Base-by-base conservation (phyloP, 2,797 vertebrate genomes). In the Chelmon rostratus region DNA sequence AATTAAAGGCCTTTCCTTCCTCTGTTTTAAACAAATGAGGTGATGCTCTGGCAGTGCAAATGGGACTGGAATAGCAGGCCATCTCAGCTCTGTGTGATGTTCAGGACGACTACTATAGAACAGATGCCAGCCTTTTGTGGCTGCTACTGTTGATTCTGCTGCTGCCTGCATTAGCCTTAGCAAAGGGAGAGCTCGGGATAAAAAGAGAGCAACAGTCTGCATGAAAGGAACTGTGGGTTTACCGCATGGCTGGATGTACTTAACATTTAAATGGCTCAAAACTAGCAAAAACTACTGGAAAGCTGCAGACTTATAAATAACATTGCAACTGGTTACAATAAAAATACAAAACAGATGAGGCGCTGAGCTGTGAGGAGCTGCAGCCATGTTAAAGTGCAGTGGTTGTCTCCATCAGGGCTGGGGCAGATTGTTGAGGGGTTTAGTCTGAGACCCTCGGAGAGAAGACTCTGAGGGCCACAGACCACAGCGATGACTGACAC, bases 281-380 rank as follows among this genome's bases (percentile, higher is more conserved):
- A 97, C 93, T 96, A 89, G 93, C 95, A 95, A 86, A 90, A 94
- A 96, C 96, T 96, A 96, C 96, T 96, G 96, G 95, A 95, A 96
- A 96, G 94, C 90, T 96, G 94, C 95, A 96, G 95, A 96, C 95
- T 97, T 98, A 97, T 98, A 98, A 98, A 98, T 99, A 97, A 96
- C 96, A 93, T 95, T 93, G 90, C 95, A 96, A 96, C 96, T 96
- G 96, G 96, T 97, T 96, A 96, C 95, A 96, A 93, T 79, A 90
- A 91, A 93, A 97, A 98, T 96, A 96, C 95, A 96, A 98, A 97
- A 95, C 97, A 98, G 96, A 97, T 97, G 96, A 96, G 93, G 91
- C 86, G 88, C 61, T 69, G 88, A 92, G 88, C 73, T 95, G 71
- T 54, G 56, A 89, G 86, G 86, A 73, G 80, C 84, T 83, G 83